These are phyloP conservation scores for Acanthosepion lycidas DNA, from an alignment of 2,888 invertebrate genomes.

Conservation along the genomic window DNA sequence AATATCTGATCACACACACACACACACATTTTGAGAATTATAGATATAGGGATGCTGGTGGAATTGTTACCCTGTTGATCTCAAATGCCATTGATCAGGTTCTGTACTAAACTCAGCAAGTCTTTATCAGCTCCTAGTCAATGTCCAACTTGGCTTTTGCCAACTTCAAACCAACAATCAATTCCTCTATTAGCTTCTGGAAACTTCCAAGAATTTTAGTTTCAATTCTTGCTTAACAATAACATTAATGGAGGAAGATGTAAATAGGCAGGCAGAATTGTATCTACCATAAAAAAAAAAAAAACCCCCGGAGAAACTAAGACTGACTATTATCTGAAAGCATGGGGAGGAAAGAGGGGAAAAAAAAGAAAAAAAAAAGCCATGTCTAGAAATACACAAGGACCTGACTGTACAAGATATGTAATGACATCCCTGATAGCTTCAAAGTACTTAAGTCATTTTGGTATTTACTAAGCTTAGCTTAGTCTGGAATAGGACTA, in stretches of 20 bases:
- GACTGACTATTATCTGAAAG: not conserved
- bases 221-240: not conserved
- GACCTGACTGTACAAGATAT: not conserved
- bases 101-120: not conserved
- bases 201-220: not conserved
- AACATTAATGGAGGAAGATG: not conserved
- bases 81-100: not conserved
- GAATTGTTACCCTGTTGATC: too few species aligned
- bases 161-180: not conserved
- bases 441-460: not conserved
- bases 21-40: too few species aligned
- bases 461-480: too few species aligned
- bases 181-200: not conserved
- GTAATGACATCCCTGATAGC: not conserved
- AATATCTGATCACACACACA: too few species aligned
- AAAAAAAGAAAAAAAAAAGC: not conserved
- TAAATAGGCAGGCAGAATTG: too few species aligned
- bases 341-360: not conserved
- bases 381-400: not conserved
- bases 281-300: too few species aligned
- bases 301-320: not conserved
- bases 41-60: too few species aligned
- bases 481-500: too few species aligned
- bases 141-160: not conserved
- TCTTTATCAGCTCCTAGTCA: not conserved